A percentile compares a stretch with the other conserved stretches of the same genome.
Evolutionary conservation across 2,888 invertebrate genomes (phyloP).

Genomic region (Epiblema foenella): DNA sequence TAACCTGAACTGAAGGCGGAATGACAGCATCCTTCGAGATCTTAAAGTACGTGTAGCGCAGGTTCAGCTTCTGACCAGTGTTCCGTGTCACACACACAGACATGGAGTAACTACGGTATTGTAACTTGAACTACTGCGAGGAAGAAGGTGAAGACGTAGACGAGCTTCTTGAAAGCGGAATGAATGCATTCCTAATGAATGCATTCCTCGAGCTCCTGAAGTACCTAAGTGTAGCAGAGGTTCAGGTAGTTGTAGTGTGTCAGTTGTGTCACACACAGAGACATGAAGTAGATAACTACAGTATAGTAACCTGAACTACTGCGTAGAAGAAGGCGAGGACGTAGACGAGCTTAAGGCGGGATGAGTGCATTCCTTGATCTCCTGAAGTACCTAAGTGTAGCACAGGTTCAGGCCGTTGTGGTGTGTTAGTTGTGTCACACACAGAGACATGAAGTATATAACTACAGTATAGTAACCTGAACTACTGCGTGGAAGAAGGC

Average conservation of each 20-base stretch:
- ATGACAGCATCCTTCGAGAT: constrained; percentile 90
- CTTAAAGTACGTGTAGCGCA: constrained; percentile 95
- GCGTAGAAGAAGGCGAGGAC: constrained; percentile 97
- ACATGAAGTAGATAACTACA: constrained; percentile 16
- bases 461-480: constrained; percentile 80
- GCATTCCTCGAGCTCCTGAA: constrained; percentile 92
- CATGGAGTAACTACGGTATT: not conserved
- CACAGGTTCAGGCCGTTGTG: constrained; percentile 96
- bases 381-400: constrained; percentile 93
- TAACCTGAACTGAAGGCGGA: too few species aligned
- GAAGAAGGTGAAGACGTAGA: constrained; percentile 96
- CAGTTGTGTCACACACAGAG: constrained; percentile 90
- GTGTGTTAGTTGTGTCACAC: constrained; percentile 92
- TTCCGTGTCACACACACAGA: constrained; percentile 88
- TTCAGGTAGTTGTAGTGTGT: constrained; percentile 98
- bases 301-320: constrained; percentile 88
- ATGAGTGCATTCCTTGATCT: constrained; percentile 90
- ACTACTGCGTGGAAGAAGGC: constrained; percentile 98
- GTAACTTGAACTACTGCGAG: constrained; percentile 94
- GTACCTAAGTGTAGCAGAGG: constrained; percentile 92
- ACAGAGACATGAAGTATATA: constrained; percentile 86
- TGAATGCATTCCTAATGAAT: too few species aligned
- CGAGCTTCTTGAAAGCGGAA: constrained; percentile 90
- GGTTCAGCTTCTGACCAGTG: constrained; percentile 94
- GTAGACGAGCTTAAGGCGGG: constrained; percentile 91